These are phyloP conservation scores for Ceraclea dissimilis DNA, from an alignment of 2,888 invertebrate genomes.

Conservation along the genomic window DNA sequence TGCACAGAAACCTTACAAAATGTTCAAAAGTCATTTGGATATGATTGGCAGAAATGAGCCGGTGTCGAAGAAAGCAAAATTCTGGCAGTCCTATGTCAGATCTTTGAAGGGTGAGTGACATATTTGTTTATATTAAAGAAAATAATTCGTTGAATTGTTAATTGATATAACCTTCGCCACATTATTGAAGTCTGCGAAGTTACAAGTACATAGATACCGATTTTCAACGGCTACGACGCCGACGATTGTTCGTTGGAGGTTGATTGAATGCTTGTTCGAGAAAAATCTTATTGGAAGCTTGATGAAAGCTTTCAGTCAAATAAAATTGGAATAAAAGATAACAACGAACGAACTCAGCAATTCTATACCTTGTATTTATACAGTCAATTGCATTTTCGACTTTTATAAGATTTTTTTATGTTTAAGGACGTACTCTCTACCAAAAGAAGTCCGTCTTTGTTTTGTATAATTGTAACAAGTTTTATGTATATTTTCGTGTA, in stretches of 20 bases:
- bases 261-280: no score
- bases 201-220: no score
- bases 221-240: no score
- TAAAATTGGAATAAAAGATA: no score
- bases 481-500: slow-evolving; percentile 31
- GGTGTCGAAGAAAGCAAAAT: slow-evolving; percentile 86
- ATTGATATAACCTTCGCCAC: no score
- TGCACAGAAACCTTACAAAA: slow-evolving; percentile 63
- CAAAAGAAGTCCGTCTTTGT: background rate
- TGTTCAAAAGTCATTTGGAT: slow-evolving; percentile 88
- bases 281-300: no score
- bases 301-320: no score
- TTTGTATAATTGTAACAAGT: background rate
- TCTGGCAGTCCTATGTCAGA: slow-evolving; percentile 90
- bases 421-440: background rate
- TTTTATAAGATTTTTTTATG: background rate
- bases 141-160: no score
- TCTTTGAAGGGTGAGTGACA: slow-evolving; percentile 73
- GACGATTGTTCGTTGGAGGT: no score
- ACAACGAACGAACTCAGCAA: no score
- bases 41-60: slow-evolving; percentile 91
- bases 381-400: background rate
- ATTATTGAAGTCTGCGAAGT: no score
- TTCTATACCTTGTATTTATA: no score
- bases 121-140: background rate